A percentile compares a stretch with the other conserved stretches of the same genome.
Conservation (phyloP, 2,888 invertebrate genomes). For the Chromoteleia sp. region DNA sequence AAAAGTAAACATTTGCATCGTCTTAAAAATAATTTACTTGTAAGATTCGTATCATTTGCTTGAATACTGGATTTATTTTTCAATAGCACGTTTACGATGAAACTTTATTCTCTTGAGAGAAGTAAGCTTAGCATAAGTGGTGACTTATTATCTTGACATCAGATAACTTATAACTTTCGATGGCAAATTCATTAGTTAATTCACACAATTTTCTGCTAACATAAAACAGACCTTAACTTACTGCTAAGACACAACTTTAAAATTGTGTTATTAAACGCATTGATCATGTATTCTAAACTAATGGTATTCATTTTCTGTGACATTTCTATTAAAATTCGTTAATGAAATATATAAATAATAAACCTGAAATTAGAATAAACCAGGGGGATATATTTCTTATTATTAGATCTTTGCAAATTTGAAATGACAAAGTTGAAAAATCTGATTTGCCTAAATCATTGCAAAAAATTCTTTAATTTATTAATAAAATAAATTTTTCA, state of each 20-base stretch:
- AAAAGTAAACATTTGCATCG: background rate
- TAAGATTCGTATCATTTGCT: background rate
- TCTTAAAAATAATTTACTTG: background rate
- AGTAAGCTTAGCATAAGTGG: slow-evolving; percentile 21
- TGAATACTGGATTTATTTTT: slow-evolving; percentile 5
- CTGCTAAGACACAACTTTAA: background rate
- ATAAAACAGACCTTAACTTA: slow-evolving; percentile 9
- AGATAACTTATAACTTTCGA: slow-evolving; percentile 18
- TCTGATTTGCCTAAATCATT: no score
- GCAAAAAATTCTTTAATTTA: no score
- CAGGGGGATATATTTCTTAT: no score
- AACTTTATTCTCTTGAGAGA: slow-evolving; percentile 2
- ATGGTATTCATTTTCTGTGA: background rate
- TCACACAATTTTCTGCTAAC: background rate
- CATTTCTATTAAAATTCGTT: no score
- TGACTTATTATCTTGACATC: slow-evolving; percentile 18
- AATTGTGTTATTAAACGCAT: background rate
- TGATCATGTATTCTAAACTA: background rate
- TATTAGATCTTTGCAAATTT: no score
- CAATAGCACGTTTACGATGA: background rate
- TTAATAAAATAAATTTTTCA: no score
- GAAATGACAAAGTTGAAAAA: no score
- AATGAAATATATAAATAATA: no score
- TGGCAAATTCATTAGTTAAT: slow-evolving; percentile 11
- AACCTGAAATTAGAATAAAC: no score